Base-by-base conservation (phyloP, 2,113 vertebrate genomes). In the Vulpes lagopus region DNA sequence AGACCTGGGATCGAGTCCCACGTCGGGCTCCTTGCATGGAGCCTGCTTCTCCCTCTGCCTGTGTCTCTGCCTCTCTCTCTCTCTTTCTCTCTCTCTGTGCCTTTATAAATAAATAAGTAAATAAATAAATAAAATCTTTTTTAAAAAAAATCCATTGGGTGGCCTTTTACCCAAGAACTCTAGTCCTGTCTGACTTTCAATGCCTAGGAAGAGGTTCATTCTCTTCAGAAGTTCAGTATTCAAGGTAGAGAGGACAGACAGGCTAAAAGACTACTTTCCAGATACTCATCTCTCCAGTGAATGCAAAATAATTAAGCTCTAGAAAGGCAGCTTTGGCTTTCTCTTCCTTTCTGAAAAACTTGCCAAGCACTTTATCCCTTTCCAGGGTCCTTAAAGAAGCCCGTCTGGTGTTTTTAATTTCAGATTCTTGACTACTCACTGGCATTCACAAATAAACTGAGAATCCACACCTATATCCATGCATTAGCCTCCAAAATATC, bases 261-360 rank as follows among this genome's bases (percentile, higher is more conserved):
- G 65, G n/a, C 27, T 85, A n/a, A 73, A 67, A 95, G 65, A 30
- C 43, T 32, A 17, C n/a, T 35, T 93, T 82, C n/a, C 55, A 76
- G 67, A 59, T 5, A 60, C 12, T 76, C 35, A 27, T 12, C 62
- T 74, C 30, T 9, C 87, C 74, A 73, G 22, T 15, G 60, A 15
- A 35, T 73, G 2, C 60, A 67, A 74, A 71, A 20, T 65, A 80
- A 97, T 82, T 60, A 84, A 93, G 43, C 51, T 86, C 43, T 17
- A 65, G 62, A 8, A 53, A 95, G 27, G 22, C 17, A 64, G 25
- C 7, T 25, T 84, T 95, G 89, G 20, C 69, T 90, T 92, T 71
- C 62, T 92, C 60, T 64, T 94, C 35, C 84, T 90, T 90, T 79
- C 62, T 23, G 23, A 80, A 74, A 88, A 83, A 55, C 53, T 69